These are phyloP conservation scores for Phyllostomus discolor DNA, from an alignment of 2,113 vertebrate genomes.

Conservation along the genomic window DNA sequence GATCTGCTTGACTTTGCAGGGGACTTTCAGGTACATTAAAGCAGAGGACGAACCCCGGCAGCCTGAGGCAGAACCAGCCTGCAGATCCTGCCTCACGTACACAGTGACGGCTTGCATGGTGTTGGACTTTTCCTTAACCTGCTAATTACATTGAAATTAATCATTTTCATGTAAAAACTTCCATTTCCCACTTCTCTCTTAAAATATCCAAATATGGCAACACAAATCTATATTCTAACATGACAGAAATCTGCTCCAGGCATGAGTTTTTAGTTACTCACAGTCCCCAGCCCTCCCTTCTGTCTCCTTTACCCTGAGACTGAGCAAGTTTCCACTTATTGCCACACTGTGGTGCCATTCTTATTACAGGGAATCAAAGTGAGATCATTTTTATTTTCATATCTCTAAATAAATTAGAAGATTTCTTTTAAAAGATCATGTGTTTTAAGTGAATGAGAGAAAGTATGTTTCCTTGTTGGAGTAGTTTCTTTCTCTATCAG, in stretches of 20 bases:
- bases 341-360: not conserved
- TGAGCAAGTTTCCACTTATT: not conserved
- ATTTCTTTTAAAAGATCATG: not conserved
- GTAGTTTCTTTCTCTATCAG: not conserved
- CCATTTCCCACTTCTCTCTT: not conserved
- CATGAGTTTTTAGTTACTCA: not conserved
- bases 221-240: not conserved
- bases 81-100: too few relatives aligned
- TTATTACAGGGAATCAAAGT: not conserved
- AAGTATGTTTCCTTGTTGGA: not conserved
- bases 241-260: not conserved
- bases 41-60: not conserved
- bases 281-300: not conserved
- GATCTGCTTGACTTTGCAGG: not conserved
- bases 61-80: not conserved
- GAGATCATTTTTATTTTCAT: not conserved
- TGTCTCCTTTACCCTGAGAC: not conserved
- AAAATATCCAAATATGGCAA: not conserved
- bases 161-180: not conserved
- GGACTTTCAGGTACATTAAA: not conserved
- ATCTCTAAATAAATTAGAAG: not conserved
- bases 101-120: not conserved
- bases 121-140: not conserved
- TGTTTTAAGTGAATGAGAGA: not conserved
- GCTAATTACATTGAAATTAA: not conserved